A percentile compares a stretch with the other conserved stretches of the same genome.
phyloP scores from a whole-genome alignment of 2,113 vertebrate species.

The Steatornis caripensis region DNA sequence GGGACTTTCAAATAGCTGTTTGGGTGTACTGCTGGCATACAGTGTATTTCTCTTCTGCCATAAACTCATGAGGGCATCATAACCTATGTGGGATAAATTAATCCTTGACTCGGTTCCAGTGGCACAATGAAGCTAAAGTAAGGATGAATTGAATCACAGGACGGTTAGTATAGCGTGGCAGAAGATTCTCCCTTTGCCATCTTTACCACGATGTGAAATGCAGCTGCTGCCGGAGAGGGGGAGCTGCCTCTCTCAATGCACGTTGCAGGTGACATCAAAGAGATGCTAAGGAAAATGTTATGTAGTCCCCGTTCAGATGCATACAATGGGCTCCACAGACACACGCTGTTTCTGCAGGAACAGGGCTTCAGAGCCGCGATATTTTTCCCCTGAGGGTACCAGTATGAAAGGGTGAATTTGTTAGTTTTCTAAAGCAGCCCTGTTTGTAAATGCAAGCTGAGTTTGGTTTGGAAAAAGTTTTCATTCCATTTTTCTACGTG shows the following conservation, averaged over 20 bases:
- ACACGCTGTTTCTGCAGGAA: background rate
- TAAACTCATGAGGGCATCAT: background rate
- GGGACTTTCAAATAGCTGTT: background rate
- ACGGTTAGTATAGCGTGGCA: background rate
- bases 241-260: background rate
- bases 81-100: background rate
- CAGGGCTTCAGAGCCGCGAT: background rate
- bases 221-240: background rate
- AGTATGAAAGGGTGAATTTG: background rate
- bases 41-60: background rate
- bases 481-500: fast-evolving
- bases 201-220: background rate
- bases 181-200: background rate
- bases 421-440: background rate
- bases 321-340: background rate
- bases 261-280: background rate
- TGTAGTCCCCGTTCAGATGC: background rate
- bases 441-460: background rate
- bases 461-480: background rate
- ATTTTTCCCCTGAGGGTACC: background rate
- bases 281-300: background rate
- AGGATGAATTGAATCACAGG: background rate
- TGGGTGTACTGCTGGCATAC: background rate
- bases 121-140: background rate
- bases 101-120: background rate